Percentiles rank a stretch among this genome's conserved stretches.
Conservation (phyloP, 2,888 invertebrate species). For the Morpho achilles region DNA sequence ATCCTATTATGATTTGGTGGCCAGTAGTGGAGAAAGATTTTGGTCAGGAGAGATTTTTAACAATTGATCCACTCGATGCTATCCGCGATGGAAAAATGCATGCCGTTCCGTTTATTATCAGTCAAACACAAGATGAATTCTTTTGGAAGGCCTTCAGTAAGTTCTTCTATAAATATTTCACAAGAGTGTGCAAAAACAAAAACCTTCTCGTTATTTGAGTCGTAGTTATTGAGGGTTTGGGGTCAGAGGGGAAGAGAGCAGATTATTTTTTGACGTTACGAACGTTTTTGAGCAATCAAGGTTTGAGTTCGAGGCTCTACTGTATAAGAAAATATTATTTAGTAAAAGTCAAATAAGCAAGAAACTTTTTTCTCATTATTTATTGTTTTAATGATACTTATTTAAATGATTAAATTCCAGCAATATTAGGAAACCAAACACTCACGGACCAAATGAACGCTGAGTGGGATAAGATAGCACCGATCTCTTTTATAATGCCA, state of each 20-base stretch:
- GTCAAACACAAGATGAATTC: conserved; percentile 81
- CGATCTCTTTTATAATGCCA: conserved; percentile 82
- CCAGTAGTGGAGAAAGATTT: conserved; percentile 81
- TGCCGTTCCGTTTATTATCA: conserved; percentile 80
- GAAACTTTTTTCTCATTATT: not conserved
- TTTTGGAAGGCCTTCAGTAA: conserved; percentile 44
- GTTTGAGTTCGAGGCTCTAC: too few species aligned
- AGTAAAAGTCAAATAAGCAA: too few species aligned
- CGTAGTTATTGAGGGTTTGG: too few species aligned
- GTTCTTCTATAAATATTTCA: too few species aligned
- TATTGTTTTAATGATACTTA: not conserved
- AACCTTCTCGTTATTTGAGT: too few species aligned
- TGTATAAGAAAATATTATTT: too few species aligned
- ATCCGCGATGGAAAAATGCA: conserved; percentile 74
- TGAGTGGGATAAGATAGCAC: conserved; percentile 81
- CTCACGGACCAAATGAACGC: conserved; percentile 73
- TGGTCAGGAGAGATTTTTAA: conserved; percentile 80
- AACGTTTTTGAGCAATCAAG: too few species aligned
- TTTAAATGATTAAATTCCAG: conserved; percentile 6
- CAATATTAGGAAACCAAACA: conserved; percentile 56
- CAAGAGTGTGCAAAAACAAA: too few species aligned
- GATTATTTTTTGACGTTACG: too few species aligned
- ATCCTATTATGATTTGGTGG: conserved; percentile 72
- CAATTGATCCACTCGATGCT: conserved; percentile 73
- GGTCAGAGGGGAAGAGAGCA: too few species aligned